Evolutionary conservation across 2,888 invertebrate genomes (phyloP).

Genomic region (Drosophila nigricruria): DNA sequence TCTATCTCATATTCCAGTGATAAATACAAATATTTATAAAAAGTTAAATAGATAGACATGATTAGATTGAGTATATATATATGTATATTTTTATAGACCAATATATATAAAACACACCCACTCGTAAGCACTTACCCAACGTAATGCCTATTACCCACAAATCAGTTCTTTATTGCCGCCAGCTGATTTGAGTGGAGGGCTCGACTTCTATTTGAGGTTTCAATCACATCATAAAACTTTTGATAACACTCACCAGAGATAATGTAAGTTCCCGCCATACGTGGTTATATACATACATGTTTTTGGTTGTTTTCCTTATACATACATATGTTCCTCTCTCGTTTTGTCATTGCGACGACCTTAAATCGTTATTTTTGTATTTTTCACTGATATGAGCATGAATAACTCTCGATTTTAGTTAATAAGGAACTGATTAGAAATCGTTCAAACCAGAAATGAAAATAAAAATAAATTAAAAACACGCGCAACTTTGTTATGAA

Average conservation of each 20-base stretch:
- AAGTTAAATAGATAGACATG: neutral
- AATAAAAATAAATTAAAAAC: slow-evolving; percentile 13
- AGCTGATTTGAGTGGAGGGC: slow-evolving; percentile 34
- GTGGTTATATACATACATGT: neutral
- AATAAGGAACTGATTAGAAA: slow-evolving; percentile 15
- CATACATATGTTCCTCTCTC: neutral
- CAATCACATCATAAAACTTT: neutral
- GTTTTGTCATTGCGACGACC: slow-evolving; percentile 51
- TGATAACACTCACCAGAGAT: neutral
- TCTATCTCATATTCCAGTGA: neutral
- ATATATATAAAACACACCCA: neutral
- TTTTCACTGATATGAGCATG: slow-evolving; percentile 13
- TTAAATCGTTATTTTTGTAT: slow-evolving; percentile 32
- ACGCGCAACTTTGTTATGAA: slow-evolving; percentile 12
- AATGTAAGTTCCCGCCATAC: neutral
- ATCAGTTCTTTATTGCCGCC: neutral
- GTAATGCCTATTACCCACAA: neutral
- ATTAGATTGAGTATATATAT: neutral
- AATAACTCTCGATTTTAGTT: slow-evolving; percentile 19
- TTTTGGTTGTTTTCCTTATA: neutral
- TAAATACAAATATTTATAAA: neutral
- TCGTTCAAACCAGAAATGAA: slow-evolving; percentile 4
- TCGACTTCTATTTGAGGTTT: slow-evolving; percentile 9
- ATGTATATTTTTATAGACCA: neutral
- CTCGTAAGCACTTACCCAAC: neutral